phyloP scores from a whole-genome alignment of 2,797 vertebrate species.

The Coregonus ussuriensis region DNA sequence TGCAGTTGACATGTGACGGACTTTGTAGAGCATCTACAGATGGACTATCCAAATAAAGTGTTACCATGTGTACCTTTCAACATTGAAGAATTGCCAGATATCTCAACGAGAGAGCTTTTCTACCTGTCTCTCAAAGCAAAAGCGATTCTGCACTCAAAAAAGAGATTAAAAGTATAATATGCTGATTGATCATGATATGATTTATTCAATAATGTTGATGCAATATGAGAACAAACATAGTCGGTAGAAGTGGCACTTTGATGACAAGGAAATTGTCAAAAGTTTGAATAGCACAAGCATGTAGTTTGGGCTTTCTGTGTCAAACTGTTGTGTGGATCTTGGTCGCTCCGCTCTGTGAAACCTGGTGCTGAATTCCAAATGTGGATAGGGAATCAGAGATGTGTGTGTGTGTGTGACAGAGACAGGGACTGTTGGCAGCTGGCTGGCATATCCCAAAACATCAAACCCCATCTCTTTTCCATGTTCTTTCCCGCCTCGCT shows the following conservation, averaged over 20 bases:
- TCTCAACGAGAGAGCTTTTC: too few species aligned
- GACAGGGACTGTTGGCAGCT: neutral
- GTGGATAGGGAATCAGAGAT: neutral
- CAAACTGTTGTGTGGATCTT: neutral
- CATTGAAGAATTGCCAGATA: too few species aligned
- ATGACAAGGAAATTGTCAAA: neutral
- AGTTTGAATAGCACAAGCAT: neutral
- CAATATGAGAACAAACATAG: too few species aligned
- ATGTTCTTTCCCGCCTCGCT: neutral
- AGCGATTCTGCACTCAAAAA: neutral
- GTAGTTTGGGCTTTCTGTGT: neutral
- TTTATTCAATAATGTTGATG: too few species aligned
- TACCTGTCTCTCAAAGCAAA: too few species aligned
- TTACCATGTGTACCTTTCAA: neutral
- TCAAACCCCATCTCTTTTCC: neutral
- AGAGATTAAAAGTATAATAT: neutral
- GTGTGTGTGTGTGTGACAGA: neutral
- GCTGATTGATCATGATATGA: too few species aligned
- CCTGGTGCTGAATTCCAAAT: neutral
- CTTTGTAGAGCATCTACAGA: neutral
- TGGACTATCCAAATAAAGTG: too few species aligned
- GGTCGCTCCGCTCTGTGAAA: neutral
- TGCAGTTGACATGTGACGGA: neutral
- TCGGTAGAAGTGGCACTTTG: too few species aligned
- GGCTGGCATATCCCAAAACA: neutral